These are phyloP conservation scores for Diaperis boleti DNA, from an alignment of 2,888 invertebrate genomes.

Conservation along the genomic window DNA sequence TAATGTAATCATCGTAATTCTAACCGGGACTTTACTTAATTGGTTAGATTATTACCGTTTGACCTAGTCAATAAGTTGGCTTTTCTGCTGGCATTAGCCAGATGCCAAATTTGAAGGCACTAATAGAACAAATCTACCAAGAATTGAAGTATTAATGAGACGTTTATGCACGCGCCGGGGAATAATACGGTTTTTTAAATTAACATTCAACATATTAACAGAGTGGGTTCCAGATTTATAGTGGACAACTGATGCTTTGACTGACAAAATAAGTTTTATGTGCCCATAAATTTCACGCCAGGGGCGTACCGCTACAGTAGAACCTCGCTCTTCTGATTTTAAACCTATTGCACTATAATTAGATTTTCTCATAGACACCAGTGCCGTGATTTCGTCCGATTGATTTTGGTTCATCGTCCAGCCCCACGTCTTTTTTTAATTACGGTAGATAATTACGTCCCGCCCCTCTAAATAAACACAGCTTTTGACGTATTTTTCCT, in stretches of 20 bases:
- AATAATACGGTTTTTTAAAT: no score
- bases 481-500: conserved; percentile 24
- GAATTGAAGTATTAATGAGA: not conserved
- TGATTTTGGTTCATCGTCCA: not conserved
- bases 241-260: no score
- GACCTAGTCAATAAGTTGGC: conserved; percentile 52
- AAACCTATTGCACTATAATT: not conserved
- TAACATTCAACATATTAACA: no score
- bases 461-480: conserved; percentile 24
- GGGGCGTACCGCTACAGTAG: no score
- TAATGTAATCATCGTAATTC: conserved; percentile 56
- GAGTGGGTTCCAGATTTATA: no score
- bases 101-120: not conserved
- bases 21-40: conserved; percentile 53
- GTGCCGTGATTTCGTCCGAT: not conserved
- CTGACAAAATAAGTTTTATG: no score
- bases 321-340: no score
- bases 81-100: not conserved
- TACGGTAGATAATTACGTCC: conserved; percentile 18
- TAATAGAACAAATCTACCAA: not conserved
- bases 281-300: no score
- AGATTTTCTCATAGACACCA: not conserved
- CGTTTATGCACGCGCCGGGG: no score
- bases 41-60: conserved; percentile 54
- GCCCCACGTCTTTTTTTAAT: conserved; percentile 15